Evolutionary conservation across 2,113 vertebrate genomes (phyloP).

Genomic region (Spea multiplicata): DNA sequence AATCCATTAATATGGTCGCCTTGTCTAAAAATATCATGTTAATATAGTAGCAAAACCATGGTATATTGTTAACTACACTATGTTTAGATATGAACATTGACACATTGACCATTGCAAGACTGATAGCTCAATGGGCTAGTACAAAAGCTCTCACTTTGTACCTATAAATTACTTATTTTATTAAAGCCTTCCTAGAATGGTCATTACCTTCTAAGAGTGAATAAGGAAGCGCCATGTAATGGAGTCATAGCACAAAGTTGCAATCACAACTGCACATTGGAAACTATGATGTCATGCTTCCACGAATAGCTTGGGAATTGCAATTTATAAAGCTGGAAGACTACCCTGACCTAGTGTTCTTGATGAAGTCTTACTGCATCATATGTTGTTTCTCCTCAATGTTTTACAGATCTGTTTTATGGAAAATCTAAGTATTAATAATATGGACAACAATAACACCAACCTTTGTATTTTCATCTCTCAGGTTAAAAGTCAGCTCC

Average conservation of each 20-base stretch:
- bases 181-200: not conserved
- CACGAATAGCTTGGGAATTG: no score
- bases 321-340: no score
- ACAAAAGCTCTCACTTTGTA: not conserved
- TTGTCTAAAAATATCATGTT: slow-evolving; percentile 11
- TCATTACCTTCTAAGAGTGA: not conserved
- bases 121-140: not conserved
- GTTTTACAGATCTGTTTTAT: no score
- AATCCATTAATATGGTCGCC: not conserved
- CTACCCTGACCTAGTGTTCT: no score
- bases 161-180: not conserved
- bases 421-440: not conserved
- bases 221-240: not conserved
- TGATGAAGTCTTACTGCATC: no score
- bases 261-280: no score
- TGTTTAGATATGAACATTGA: not conserved
- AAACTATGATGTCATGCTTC: no score
- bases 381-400: no score
- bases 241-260: no score
- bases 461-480: slow-evolving; percentile 88
- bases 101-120: no score
- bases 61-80: not conserved
- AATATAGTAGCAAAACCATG: slow-evolving; percentile 4
- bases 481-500: slow-evolving; percentile 93
- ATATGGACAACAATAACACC: not conserved